Evolutionary conservation across 2,888 invertebrate species (phyloP).

Genomic region (Drosophila parthenogenetica): DNA sequence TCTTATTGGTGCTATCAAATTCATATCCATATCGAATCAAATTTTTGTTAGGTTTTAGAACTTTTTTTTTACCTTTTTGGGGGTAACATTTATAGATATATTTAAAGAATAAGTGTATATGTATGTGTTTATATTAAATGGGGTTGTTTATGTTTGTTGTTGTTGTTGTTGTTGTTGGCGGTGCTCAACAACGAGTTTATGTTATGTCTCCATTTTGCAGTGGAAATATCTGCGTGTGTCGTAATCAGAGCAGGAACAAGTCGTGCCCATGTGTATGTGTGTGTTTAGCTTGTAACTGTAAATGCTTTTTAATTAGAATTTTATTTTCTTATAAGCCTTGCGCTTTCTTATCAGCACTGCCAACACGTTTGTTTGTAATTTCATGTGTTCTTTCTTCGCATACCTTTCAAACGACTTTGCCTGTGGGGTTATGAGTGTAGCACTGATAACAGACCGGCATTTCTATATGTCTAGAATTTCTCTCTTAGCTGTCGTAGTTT

Average conservation of each 20-base stretch:
- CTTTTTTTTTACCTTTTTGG: conserved; percentile 47
- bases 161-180: too few species aligned
- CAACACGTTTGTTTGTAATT: conserved; percentile 44
- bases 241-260: conserved; percentile 66
- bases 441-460: conserved; percentile 53
- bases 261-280: conserved; percentile 30
- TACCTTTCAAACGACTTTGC: conserved; percentile 77
- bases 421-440: conserved; percentile 13
- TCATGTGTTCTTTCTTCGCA: conserved; percentile 32
- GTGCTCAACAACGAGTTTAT: conserved; percentile 27
- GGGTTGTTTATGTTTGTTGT: conserved; percentile 42
- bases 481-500: not conserved
- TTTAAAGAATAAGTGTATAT: not conserved
- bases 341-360: conserved; percentile 54
- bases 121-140: conserved; percentile 34
- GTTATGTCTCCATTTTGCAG: conserved; percentile 50
- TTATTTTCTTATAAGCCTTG: conserved; percentile 22
- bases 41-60: conserved; percentile 15
- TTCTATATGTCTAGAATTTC: not conserved
- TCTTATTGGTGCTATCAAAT: conserved; percentile 25
- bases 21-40: conserved; percentile 29
- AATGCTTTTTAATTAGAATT: conserved; percentile 63
- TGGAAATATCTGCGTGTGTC: conserved; percentile 42
- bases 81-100: conserved; percentile 33
- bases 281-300: conserved; percentile 37